phyloP scores from a whole-genome alignment of 1,140 invertebrate species.

The Augochlora pura region DNA sequence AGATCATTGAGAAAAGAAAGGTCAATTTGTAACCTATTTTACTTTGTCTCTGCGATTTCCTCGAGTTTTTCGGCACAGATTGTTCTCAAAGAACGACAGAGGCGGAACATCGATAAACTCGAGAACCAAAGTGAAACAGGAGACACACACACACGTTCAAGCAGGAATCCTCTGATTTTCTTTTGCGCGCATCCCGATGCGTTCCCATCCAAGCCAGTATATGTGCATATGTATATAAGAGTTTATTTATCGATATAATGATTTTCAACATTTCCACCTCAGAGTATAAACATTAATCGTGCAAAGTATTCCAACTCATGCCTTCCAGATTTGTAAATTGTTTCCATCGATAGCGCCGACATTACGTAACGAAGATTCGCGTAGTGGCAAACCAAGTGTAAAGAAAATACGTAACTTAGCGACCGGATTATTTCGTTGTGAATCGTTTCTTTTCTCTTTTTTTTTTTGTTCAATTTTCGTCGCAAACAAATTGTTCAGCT shows the following conservation, averaged over 20 bases:
- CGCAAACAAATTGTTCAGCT: neutral
- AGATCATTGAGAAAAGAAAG: neutral
- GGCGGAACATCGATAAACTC: neutral
- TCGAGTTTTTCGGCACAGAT: too few species aligned
- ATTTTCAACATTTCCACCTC: neutral
- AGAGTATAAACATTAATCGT: neutral
- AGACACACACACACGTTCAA: neutral
- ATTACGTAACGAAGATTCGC: neutral
- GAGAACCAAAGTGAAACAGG: neutral
- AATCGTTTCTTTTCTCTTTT: too few species aligned
- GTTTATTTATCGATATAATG: neutral
- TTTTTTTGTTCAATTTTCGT: neutral
- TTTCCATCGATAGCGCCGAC: neutral
- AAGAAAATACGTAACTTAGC: neutral
- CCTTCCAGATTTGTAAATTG: slow-evolving; percentile 5
- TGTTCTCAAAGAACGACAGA: too few species aligned
- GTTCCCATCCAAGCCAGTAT: neutral
- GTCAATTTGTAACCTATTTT: neutral
- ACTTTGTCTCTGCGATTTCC: neutral
- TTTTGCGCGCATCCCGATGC: too few species aligned
- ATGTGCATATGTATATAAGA: slow-evolving; percentile 1
- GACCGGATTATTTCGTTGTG: neutral
- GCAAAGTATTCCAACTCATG: slow-evolving; percentile 1
- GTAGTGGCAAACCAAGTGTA: neutral
- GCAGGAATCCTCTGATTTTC: neutral